phyloP scores from a whole-genome alignment of 2,888 invertebrate species.

The Schrankia costaestrigalis region DNA sequence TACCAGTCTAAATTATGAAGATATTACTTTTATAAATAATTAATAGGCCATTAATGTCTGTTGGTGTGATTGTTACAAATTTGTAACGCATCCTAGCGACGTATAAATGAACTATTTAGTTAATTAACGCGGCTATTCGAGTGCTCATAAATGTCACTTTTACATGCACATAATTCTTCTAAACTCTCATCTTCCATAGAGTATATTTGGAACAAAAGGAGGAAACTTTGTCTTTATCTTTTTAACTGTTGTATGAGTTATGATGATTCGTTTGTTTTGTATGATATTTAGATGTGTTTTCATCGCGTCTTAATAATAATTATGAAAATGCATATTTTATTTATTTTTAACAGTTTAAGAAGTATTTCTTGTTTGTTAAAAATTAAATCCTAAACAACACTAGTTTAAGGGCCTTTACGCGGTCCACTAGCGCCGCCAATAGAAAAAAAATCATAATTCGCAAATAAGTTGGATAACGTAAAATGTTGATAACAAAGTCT shows the following conservation, averaged over 20 bases:
- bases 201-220: slow-evolving; percentile 48
- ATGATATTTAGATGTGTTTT: too few relatives aligned
- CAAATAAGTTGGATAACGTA: too few relatives aligned
- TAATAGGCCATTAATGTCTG: slow-evolving; percentile 47
- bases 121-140: slow-evolving; percentile 66
- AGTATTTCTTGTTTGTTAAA: too few relatives aligned
- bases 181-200: slow-evolving; percentile 43
- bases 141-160: slow-evolving; percentile 66
- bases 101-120: slow-evolving; percentile 55
- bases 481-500: too few relatives aligned
- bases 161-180: slow-evolving; percentile 63
- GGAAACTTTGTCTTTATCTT: slow-evolving; percentile 33
- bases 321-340: too few relatives aligned
- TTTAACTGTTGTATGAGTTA: slow-evolving; percentile 31
- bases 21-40: slow-evolving; percentile 35
- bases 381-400: too few relatives aligned
- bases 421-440: too few relatives aligned
- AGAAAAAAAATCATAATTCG: too few relatives aligned
- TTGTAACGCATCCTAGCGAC: slow-evolving; percentile 50
- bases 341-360: too few relatives aligned
- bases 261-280: slow-evolving; percentile 22
- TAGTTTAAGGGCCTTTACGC: too few relatives aligned
- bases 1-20: slow-evolving; percentile 32
- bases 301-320: too few relatives aligned
- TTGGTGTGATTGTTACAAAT: slow-evolving; percentile 49